These are phyloP conservation scores for Rapana venosa DNA, from an alignment of 2,888 invertebrate species.

Conservation along the genomic window DNA sequence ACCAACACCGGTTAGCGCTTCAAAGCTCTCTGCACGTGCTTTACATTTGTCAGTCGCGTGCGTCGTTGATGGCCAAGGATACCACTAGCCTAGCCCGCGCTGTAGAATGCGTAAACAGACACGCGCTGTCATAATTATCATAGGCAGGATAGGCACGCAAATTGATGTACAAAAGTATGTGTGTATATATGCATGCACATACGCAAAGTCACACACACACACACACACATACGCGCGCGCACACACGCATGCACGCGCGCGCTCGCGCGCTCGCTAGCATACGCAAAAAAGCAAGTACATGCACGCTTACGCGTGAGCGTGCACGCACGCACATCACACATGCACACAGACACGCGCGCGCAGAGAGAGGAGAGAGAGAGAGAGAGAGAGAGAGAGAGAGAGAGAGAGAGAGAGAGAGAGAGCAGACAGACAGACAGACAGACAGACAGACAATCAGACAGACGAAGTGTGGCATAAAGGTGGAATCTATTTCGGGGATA, in stretches of 20 bases:
- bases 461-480: no score
- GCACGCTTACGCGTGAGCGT: neutral
- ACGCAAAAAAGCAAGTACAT: no score
- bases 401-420: neutral
- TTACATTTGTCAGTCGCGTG: no score
- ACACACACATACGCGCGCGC: neutral
- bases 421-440: neutral
- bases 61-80: no score
- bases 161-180: neutral
- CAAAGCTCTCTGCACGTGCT: no score
- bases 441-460: no score
- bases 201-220: neutral
- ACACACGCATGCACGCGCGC: neutral
- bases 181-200: neutral
- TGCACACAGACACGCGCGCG: no score
- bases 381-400: constrained; percentile 12
- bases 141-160: neutral
- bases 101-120: no score
- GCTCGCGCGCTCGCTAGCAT: neutral
- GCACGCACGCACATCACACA: neutral
- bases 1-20: no score
- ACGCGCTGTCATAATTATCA: no score
- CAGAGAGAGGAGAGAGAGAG: constrained; percentile 10
- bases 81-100: no score
- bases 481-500: no score